Evolutionary conservation across 2,113 vertebrate genomes (phyloP).

Genomic region (Prochilodus magdalenae): DNA sequence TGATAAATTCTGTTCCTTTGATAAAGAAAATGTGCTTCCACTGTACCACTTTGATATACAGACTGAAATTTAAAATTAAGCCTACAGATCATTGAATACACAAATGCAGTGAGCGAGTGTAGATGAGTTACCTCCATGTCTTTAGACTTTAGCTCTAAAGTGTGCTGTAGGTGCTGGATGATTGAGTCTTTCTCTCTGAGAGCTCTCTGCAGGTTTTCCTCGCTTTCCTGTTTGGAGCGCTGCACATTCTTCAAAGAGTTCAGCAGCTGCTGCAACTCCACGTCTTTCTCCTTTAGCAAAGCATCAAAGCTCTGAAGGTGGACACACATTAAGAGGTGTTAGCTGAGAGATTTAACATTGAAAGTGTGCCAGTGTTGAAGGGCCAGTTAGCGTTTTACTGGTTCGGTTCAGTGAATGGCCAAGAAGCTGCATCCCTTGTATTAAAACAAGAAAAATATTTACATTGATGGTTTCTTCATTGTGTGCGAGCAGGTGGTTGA

Average conservation of each 20-base stretch:
- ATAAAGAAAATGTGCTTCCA: no score
- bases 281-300: constrained; percentile 83
- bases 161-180: constrained; percentile 79
- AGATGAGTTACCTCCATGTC: constrained; percentile 80
- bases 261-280: constrained; percentile 81
- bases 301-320: constrained; percentile 79
- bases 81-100: neutral
- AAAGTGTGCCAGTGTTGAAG: neutral
- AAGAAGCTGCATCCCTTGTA: neutral
- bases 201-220: constrained; percentile 80
- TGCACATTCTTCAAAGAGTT: constrained; percentile 80
- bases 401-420: neutral
- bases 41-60: no score
- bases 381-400: neutral
- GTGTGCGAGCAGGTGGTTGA: constrained; percentile 76
- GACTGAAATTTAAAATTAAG: no score
- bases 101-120: neutral
- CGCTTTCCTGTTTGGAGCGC: constrained; percentile 80
- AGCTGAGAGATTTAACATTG: neutral
- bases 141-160: constrained; percentile 76
- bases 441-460: constrained; percentile 39
- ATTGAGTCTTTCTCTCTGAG: constrained; percentile 82
- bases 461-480: constrained; percentile 80
- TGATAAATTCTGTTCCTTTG: no score
- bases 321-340: neutral